These are phyloP conservation scores for Colletes latitarsis DNA, from an alignment of 1,140 invertebrate species.

Conservation along the genomic window DNA sequence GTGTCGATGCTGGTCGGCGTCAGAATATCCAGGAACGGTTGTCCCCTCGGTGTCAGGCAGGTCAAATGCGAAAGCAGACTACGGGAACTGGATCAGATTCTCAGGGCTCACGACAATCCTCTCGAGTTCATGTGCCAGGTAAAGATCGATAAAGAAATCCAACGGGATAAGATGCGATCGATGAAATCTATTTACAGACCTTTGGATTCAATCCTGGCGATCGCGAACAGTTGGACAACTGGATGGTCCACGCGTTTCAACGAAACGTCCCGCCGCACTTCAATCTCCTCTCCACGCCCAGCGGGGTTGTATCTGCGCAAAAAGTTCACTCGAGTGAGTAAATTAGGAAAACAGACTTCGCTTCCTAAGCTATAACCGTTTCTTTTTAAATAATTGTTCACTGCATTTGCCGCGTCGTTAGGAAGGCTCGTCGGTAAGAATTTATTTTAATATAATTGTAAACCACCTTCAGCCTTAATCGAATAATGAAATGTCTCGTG, in stretches of 20 bases:
- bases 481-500: background rate
- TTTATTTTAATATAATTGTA: too few relatives aligned
- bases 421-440: conserved; percentile 36
- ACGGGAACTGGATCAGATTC: conserved; percentile 90
- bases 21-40: conserved; percentile 89
- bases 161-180: too few relatives aligned
- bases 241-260: conserved; percentile 90
- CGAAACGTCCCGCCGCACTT: conserved; percentile 91
- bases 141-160: conserved; percentile 36
- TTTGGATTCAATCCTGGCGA: conserved; percentile 89
- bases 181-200: conserved; percentile 80
- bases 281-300: conserved; percentile 84
- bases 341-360: background rate
- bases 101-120: conserved; percentile 89
- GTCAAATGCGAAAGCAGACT: conserved; percentile 93
- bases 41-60: conserved; percentile 87
- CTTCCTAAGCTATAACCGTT: too few relatives aligned
- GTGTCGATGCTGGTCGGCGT: conserved; percentile 91
- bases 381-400: background rate
- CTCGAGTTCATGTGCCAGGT: conserved; percentile 94
- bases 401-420: background rate
- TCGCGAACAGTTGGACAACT: conserved; percentile 89
- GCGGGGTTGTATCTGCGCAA: conserved; percentile 66
- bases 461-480: background rate
- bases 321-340: conserved; percentile 78